Evolutionary conservation across 2,797 vertebrate genomes (phyloP), one percentile per base, ranked within the genome.

Genomic region (Meda fulgida): DNA sequence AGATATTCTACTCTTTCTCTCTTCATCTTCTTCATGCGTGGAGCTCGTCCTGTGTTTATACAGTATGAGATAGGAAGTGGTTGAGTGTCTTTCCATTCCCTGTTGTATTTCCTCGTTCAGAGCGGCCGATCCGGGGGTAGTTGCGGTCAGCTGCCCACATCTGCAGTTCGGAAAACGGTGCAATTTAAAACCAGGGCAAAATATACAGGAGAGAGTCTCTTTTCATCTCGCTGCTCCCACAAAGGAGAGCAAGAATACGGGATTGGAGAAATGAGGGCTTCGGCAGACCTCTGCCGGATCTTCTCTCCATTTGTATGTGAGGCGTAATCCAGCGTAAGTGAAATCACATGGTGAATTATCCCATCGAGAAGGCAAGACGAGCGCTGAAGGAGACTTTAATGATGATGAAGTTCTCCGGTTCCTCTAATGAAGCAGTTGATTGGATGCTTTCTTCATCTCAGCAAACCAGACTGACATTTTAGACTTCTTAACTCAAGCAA

Each of bases 281-380:
- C 92, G 90, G 90, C 90, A 89, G 91, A 91, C 91, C 91, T 83
- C 86, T 80, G 76, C 82, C 77, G 84, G 89, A 87, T 92, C 90
- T 91, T 88, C 87, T 53, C 87, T 89, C 93, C 84, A 85, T 83
- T 86, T 89, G 84, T 82, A 86, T 85, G 83, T 92, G 92, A 91
- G 91, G 93, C 93, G 90, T 90, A 90, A 91, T 90, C 87, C 36
- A 83, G 90, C 90, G 92, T 93, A 94, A 94, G 93, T 94, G 92
- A 94, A 94, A 93, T 95, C 93, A 93, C 92, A 93, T 95, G 94
- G 93, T 92, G 91, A 94, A 92, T 81, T 85, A 88, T 51, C 80
- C 72, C 90, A 84, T 55, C 83, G 69, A 87, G 85, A 84, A 87
- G 78, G 73, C 72, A 48, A 65, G 43, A 69, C 79, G 80, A 81